These are phyloP conservation scores for Hormiphora californensis DNA, from an alignment of 37 sponge, comb jelly and placozoan species.

Conservation along the genomic window DNA sequence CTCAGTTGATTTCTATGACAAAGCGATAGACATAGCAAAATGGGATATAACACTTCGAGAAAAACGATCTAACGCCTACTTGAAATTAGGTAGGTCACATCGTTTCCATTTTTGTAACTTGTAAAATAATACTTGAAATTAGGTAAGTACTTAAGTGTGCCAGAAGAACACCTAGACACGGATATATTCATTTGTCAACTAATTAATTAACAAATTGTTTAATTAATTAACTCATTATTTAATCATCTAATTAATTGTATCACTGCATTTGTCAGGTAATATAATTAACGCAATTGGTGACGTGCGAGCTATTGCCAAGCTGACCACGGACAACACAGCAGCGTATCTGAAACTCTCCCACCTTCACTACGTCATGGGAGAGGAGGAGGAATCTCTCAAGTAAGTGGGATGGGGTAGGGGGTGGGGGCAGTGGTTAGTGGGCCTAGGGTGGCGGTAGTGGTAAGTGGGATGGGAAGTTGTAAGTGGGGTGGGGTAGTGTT, in stretches of 20 bases:
- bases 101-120: too few species aligned
- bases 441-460: too few species aligned
- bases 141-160: too few species aligned
- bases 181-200: background rate
- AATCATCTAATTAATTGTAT: background rate
- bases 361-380: conserved; percentile 78
- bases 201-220: too few species aligned
- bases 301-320: conserved; percentile 72
- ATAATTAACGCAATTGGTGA: conserved; percentile 42
- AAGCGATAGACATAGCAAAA: conserved; percentile 35
- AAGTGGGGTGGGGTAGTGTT: too few species aligned
- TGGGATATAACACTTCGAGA: conserved; percentile 21
- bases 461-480: too few species aligned
- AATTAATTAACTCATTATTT: too few species aligned
- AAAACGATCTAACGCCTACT: conserved; percentile 7
- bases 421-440: too few species aligned
- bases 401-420: conserved; percentile 4
- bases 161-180: too few species aligned
- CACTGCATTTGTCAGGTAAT: background rate
- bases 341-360: conserved; percentile 70
- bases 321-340: conserved; percentile 81
- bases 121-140: too few species aligned
- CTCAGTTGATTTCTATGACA: conserved; percentile 39
- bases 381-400: conserved; percentile 84
- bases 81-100: conserved; percentile 15